phyloP scores from a whole-genome alignment of 1,140 invertebrate genomes.

The Brachionus sp. region DNA sequence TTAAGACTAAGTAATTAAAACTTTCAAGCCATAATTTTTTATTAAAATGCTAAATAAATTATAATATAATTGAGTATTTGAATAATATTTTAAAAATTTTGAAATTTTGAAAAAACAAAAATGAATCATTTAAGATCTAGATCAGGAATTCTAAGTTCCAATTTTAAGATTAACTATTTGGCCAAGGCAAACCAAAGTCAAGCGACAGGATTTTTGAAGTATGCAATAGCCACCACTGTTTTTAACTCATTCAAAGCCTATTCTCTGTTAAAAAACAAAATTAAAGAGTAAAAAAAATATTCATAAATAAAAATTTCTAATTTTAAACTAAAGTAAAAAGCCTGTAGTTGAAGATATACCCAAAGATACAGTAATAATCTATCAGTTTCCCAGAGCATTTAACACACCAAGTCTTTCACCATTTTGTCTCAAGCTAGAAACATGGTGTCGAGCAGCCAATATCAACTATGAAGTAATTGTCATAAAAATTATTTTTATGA shows the following conservation, averaged over 20 bases:
- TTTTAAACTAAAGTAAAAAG: background rate
- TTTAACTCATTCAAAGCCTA: background rate
- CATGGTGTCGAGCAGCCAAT: conserved; percentile 36
- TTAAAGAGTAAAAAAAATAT: background rate
- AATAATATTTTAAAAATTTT: background rate
- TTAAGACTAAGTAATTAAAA: background rate
- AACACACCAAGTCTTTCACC: conserved; percentile 15
- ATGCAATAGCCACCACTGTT: background rate
- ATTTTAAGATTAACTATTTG: background rate
- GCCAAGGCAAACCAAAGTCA: conserved; percentile 5
- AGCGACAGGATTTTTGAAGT: background rate
- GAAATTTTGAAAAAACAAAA: background rate
- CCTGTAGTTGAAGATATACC: background rate
- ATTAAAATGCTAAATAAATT: background rate
- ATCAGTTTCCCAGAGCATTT: conserved; percentile 32
- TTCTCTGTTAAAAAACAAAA: background rate
- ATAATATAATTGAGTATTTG: background rate
- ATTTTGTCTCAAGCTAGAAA: conserved; percentile 28
- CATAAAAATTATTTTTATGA: background rate
- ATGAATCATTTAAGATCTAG: background rate
- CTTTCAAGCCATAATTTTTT: background rate
- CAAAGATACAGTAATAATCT: conserved; percentile 30
- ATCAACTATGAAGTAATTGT: conserved; percentile 34
- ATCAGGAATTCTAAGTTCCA: background rate
- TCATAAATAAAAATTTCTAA: background rate